Base-by-base conservation (phyloP, 2,888 invertebrate species). In the Amphipoea lucens region DNA sequence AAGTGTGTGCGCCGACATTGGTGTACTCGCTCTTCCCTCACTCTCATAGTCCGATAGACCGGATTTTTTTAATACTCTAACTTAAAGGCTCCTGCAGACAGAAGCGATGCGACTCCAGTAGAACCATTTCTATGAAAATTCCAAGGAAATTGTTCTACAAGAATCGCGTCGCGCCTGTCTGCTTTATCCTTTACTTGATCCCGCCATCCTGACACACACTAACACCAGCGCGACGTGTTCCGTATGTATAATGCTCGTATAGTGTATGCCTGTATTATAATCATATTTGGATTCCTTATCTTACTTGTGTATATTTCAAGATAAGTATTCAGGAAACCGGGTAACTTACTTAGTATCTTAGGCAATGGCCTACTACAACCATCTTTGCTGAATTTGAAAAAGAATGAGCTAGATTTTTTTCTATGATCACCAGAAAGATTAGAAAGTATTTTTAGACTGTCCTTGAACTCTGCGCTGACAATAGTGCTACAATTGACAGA, bases 301-400 rank as follows among this genome's bases (percentile, higher is more conserved):
- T 11, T 36, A 6, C 9, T 63, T 65, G 70, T 14, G 62, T 42
- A 69, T 73, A 29, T 63, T 65, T 45, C n/a, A 69, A 79, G 78
- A 81, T 83, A 73, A 78, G 45, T 6, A 80, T 62, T 74, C 14
- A 36, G 65, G 48, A 79, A 87, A 87, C 86, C 82, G 72, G 84
- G 86, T 87, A 69, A 87, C 69, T 78, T 72, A 78, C 51, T 65
- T 62, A 62, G 14, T 1, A 71, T 74, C 48, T 79, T 78, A 78
- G 6, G 60, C 17, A 68, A 42, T 78, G 51, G 14, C 29, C 51
- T 29, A 74, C 3, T 51, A 14, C 51, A 40, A 29, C 17, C 5
- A 14, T 54, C 14, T 69, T 51, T 29, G n/a, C 17, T 36, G 20
- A 67, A 23, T 36, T 17, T 29, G 23, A 12, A 36, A 36, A 74